phyloP scores from a whole-genome alignment of 2,113 vertebrate genomes.

The Oxyura jamaicensis region DNA sequence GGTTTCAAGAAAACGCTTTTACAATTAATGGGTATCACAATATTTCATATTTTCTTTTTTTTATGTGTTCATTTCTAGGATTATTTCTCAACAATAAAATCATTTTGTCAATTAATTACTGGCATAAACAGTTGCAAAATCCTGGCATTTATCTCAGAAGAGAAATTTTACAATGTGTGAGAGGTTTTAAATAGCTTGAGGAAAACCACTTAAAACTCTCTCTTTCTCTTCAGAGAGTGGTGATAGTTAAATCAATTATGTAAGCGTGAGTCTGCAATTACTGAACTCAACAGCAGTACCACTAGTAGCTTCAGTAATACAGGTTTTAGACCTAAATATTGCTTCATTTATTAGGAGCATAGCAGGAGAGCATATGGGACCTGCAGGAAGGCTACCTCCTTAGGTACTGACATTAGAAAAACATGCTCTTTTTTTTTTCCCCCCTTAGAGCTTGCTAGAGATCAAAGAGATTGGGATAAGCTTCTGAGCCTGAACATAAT shows the following conservation, averaged over 20 bases:
- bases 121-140: neutral
- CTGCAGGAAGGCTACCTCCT: neutral
- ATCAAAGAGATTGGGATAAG: neutral
- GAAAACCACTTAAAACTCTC: neutral
- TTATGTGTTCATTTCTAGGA: neutral
- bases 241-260: neutral
- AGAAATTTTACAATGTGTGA: neutral
- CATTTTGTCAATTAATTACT: neutral
- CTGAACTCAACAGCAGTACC: neutral
- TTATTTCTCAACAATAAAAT: neutral
- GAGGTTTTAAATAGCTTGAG: neutral
- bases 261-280: neutral
- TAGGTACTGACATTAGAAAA: neutral
- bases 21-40: neutral
- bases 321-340: neutral
- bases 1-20: neutral
- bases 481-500: neutral
- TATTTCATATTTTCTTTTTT: neutral
- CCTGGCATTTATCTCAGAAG: neutral
- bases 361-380: neutral
- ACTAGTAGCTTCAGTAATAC: neutral
- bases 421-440: accelerated
- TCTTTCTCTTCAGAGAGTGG: neutral
- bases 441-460: neutral
- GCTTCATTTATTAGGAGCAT: neutral